Base-by-base conservation (phyloP, 1,140 invertebrate genomes). In the Brachionus rotundiformis region DNA sequence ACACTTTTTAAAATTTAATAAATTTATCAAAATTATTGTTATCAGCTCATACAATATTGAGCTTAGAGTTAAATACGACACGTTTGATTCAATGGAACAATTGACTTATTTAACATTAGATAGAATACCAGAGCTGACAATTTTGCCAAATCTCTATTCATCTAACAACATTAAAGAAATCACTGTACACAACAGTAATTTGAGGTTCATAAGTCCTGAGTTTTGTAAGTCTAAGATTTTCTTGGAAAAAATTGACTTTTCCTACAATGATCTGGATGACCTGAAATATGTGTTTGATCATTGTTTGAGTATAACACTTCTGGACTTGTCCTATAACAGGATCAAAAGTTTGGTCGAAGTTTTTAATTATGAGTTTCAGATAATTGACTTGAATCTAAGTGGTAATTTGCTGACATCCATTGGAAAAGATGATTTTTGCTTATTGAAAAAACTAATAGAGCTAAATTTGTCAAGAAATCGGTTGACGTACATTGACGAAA, bases 311-410 rank as follows among this genome's bases (percentile, higher is more conserved):
- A 27, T 79, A 23, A 36, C 76, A 5, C 47, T 79, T n/a, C 29
- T 79, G 10, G 76, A 79, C 23, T 29, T 79, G 33, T 79, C 76
- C 19, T 63, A 79, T 16, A 79, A 79, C 6, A 44, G 25, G 31
- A 59, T 79, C 0, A 63, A 54, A 79, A 25, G 47, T 54, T 23
- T 79, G 0, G 33, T 1, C 6, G 29, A 63, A 33, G 36, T 79
- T 19, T 79, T 79, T n/a, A 79, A 54, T 31, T 13, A 63, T n/a
- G n/a, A 59, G 4, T 59, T 25, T 7, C 2, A 16, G 1, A 25
- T 79, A 29, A 54, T 79, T 16, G 19, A 59, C n/a, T 31, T 79
- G 23, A 54, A 39, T 31, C 29, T 79, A 13, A 31, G 54, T 13
- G 27, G 54, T 11, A 79, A 79, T 41, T 33, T 59, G n/a, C 11